Evolutionary conservation across 2,888 invertebrate species (phyloP), one percentile per base, ranked within the genome.

Genomic region (Anagyrus pseudococci): DNA sequence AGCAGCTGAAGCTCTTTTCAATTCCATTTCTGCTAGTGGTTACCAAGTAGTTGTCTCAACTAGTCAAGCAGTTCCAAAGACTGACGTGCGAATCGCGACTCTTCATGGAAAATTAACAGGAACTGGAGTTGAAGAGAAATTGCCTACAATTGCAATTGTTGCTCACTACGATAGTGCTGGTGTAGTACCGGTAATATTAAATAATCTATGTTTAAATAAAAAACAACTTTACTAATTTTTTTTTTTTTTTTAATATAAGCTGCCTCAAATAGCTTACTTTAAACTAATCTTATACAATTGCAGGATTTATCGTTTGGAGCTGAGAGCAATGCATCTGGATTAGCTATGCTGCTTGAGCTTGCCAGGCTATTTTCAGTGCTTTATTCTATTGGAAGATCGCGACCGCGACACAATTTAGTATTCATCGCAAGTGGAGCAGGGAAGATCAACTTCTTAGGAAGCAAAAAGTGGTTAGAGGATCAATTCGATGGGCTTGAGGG

Each of bases 381-480:
- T 56, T 95, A 96, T 81, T 87, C 91, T 0, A 88, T 87, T 62
- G 82, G 87, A 1, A 87, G 89, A 69, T 90, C 90, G 1, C 86
- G 89, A 47, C 91, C 92, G 0, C 88, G 86, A 54, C 89, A 89
- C 48, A 89, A 94, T 69, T 81, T 98, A 15, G 83, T 98, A 56
- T 99, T 99, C 81, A 85, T 96, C 58, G 84, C 97, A 58, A 89
- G 95, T 26, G 96, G 96, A 20, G 93, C 91, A 44, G 98, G 98
- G 3, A 92, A 95, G 78, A 85, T 92, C 41, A 99, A 98, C 84
- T 99, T 94, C 78, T 93, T 95, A 80, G 96, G 98, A 0, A 91
- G 93, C 44, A 96, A 97, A 82, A 94, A 95, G 75, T 98, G 96
- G 94, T 84, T 98, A 15, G 96, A 97, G 76, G 94, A 96, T 76